phyloP scores from a whole-genome alignment of 2,888 invertebrate genomes.

The Bruchidius siliquastri region DNA sequence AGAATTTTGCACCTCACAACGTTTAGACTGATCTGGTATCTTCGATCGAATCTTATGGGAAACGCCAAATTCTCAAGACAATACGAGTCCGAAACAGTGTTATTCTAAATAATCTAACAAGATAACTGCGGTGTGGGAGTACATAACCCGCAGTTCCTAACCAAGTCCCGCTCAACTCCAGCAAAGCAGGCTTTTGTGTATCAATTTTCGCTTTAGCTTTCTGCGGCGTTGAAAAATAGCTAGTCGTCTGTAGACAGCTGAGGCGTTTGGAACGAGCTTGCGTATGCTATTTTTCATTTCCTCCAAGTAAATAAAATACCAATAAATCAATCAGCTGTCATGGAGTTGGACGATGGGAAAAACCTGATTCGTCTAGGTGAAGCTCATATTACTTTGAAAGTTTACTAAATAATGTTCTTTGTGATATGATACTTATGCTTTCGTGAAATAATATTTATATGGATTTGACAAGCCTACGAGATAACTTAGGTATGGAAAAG shows the following conservation, averaged over 20 bases:
- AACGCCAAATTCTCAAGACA: too few relatives aligned
- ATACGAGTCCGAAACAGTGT: too few relatives aligned
- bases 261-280: neutral
- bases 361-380: neutral
- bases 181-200: neutral
- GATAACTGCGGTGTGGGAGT: too few relatives aligned
- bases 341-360: neutral
- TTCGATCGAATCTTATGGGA: too few relatives aligned
- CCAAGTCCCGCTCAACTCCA: neutral
- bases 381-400: neutral
- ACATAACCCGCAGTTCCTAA: neutral
- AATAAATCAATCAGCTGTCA: slow-evolving; percentile 32
- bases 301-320: slow-evolving; percentile 18
- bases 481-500: too few relatives aligned
- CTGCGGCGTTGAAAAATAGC: neutral
- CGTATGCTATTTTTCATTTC: neutral
- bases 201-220: neutral
- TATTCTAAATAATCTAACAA: too few relatives aligned
- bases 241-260: neutral
- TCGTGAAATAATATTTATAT: too few relatives aligned
- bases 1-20: too few relatives aligned
- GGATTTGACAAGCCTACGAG: too few relatives aligned
- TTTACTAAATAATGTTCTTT: neutral
- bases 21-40: too few relatives aligned
- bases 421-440: too few relatives aligned